Conservation (phyloP, 2,797 vertebrate genomes). For the Phalloptychus januarius region DNA sequence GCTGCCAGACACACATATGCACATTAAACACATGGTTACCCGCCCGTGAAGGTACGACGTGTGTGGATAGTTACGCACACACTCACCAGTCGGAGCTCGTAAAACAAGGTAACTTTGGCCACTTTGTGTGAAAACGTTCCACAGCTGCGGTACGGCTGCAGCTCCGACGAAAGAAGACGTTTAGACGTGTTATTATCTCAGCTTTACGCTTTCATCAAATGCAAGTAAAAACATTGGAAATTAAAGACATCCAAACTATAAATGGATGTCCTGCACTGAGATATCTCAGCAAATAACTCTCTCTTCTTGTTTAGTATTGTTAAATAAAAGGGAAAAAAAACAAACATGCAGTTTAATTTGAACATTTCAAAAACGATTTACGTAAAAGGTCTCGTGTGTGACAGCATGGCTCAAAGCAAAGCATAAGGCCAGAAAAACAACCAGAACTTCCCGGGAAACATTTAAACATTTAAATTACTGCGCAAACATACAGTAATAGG, state of each 20-base stretch:
- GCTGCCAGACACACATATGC: conserved; percentile 34
- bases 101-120: conserved; percentile 12
- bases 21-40: conserved; percentile 16
- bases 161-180: conserved; percentile 16
- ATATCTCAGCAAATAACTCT: background rate
- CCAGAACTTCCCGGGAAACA: background rate
- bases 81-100: conserved; percentile 9
- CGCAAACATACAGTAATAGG: background rate
- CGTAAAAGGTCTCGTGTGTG: background rate
- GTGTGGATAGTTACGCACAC: conserved; percentile 21
- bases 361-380: background rate
- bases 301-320: background rate
- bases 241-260: background rate
- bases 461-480: background rate
- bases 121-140: conserved; percentile 43
- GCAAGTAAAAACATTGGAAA: background rate
- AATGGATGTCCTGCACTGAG: background rate
- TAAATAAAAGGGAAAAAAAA: background rate
- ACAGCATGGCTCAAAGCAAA: background rate
- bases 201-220: background rate
- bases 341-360: background rate
- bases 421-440: background rate
- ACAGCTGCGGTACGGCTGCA: conserved; percentile 23
- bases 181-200: conserved; percentile 13
- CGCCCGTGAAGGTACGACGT: conserved; percentile 27